A percentile compares a stretch with the other conserved stretches of the same genome.
phyloP scores from a whole-genome alignment of 2,797 vertebrate species.

The Agapornis canus region DNA sequence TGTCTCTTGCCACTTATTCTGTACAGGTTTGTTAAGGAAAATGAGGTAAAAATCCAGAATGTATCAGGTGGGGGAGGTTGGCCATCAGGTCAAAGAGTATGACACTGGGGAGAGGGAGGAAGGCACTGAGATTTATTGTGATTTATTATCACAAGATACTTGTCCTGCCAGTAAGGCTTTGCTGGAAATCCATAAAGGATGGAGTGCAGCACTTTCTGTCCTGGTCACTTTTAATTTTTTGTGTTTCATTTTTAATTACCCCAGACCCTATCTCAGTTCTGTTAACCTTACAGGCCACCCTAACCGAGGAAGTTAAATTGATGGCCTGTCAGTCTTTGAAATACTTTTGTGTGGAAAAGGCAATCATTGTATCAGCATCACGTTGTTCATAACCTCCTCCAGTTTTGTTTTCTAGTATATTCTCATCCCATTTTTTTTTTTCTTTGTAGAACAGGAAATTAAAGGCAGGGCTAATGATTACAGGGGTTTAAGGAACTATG shows the following conservation, averaged over 20 bases:
- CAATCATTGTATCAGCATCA: background rate
- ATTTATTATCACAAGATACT: background rate
- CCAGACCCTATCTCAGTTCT: background rate
- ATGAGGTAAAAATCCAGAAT: background rate
- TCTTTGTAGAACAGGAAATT: background rate
- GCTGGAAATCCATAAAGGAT: background rate
- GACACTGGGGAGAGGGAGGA: background rate
- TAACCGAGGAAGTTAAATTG: background rate
- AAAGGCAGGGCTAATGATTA: background rate
- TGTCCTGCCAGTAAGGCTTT: background rate
- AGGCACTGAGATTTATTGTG: rapidly evolving
- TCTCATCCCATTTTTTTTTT: background rate
- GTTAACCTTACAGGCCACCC: background rate
- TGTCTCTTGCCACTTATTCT: background rate
- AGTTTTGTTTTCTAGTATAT: background rate
- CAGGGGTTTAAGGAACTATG: background rate
- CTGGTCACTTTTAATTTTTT: background rate
- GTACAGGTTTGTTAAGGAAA: background rate
- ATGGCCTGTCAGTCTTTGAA: background rate
- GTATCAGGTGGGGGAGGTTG: background rate
- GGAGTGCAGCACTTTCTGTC: background rate
- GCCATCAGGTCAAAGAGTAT: too few relatives aligned
- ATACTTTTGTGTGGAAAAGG: background rate
- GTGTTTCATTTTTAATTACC: background rate
- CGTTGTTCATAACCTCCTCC: background rate